Conservation (phyloP, 1,140 invertebrate genomes). For the Archegozetes longisetosus region DNA sequence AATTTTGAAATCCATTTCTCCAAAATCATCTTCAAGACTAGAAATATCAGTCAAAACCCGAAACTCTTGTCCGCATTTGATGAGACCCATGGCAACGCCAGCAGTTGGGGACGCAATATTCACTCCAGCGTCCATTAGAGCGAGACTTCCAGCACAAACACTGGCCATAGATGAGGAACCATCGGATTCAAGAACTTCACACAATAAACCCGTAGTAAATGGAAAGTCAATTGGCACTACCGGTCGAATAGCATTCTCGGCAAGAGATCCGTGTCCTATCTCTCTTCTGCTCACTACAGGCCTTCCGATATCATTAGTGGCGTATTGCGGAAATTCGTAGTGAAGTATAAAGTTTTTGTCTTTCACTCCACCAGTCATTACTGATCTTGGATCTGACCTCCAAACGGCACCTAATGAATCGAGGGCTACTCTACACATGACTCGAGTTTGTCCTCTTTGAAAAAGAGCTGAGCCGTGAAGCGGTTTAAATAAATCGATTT, state of each 20-base stretch:
- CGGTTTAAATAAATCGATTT: slow-evolving; percentile 65
- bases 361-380: slow-evolving; percentile 70
- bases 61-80: slow-evolving; percentile 52
- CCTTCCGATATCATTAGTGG: slow-evolving; percentile 76
- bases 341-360: slow-evolving; percentile 96
- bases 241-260: slow-evolving; percentile 70
- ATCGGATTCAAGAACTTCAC: slow-evolving; percentile 41
- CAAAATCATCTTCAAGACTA: slow-evolving; percentile 96
- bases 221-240: slow-evolving; percentile 66
- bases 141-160: slow-evolving; percentile 84
- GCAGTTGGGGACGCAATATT: slow-evolving; percentile 58
- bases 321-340: slow-evolving; percentile 96
- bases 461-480: slow-evolving; percentile 93
- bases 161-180: slow-evolving; percentile 93
- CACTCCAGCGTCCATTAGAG: slow-evolving; percentile 89
- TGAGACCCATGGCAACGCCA: slow-evolving; percentile 86
- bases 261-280: slow-evolving; percentile 83
- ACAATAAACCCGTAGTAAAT: slow-evolving; percentile 77
- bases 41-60: slow-evolving; percentile 80
- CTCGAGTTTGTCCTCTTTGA: slow-evolving; percentile 93
- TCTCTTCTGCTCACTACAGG: slow-evolving; percentile 53
- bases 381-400: slow-evolving; percentile 72
- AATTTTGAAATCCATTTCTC: slow-evolving; percentile 99
- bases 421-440: slow-evolving; percentile 83
- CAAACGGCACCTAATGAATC: slow-evolving; percentile 82